Conservation (phyloP, 2,888 invertebrate species). For the Phragmatobia fuliginosa region DNA sequence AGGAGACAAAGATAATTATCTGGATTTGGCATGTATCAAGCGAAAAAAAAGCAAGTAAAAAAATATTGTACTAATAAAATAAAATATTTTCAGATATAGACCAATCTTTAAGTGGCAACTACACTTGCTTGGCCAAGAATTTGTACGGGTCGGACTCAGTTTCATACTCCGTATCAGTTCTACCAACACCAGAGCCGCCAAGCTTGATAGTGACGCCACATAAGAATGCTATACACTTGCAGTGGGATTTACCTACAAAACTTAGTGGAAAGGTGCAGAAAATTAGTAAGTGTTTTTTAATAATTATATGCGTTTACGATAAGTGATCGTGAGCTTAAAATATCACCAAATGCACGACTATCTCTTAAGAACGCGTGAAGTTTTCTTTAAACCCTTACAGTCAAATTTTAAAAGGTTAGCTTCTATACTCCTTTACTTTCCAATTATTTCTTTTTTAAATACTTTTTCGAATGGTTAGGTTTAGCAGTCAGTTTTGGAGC, state of each 20-base stretch:
- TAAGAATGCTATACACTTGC: conserved; percentile 82
- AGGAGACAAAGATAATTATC: too few relatives aligned
- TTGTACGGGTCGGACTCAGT: conserved; percentile 94
- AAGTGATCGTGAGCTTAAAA: too few relatives aligned
- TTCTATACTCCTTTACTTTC: too few relatives aligned
- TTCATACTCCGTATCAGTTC: conserved; percentile 91
- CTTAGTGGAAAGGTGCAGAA: conserved; percentile 68
- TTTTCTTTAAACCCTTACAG: too few relatives aligned
- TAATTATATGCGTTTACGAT: too few relatives aligned
- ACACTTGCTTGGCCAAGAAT: conserved; percentile 93
- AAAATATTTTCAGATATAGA: conserved; percentile 87
- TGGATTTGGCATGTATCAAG: too few relatives aligned
- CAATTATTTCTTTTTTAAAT: too few relatives aligned
- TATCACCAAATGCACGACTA: too few relatives aligned
- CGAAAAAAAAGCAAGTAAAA: too few relatives aligned
- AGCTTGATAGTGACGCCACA: conserved; percentile 84
- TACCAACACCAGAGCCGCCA: conserved; percentile 91
- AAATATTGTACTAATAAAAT: neutral
- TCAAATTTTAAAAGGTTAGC: too few relatives aligned
- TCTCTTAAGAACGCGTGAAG: too few relatives aligned
- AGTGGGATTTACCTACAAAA: conserved; percentile 87
- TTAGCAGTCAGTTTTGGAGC: neutral
- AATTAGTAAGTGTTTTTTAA: conserved; percentile 78
- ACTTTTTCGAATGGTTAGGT: too few relatives aligned
- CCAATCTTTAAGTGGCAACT: conserved; percentile 91